Percentiles rank a stretch among this genome's conserved stretches.
phyloP scores from a whole-genome alignment of 2,888 invertebrate genomes.

The Nomada fabriciana region DNA sequence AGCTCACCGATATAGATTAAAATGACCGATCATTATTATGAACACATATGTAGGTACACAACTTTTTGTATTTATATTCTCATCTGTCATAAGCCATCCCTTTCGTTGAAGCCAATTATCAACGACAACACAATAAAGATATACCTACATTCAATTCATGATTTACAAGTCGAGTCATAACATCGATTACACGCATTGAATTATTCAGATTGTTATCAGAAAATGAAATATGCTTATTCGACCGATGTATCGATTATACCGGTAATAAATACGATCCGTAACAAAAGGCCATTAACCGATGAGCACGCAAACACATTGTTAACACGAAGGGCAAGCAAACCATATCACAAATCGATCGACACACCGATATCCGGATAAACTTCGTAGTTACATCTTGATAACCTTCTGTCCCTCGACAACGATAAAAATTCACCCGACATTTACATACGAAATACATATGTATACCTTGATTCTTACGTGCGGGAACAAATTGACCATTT shows the following conservation, averaged over 20 bases:
- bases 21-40: not conserved
- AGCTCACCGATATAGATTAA: not conserved
- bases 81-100: not conserved
- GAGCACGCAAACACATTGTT: constrained; percentile 27
- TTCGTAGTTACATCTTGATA: not conserved
- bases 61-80: not conserved
- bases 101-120: not conserved
- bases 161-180: not conserved
- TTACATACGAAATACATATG: not conserved
- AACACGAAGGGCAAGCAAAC: constrained; percentile 13
- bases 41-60: not conserved
- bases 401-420: not conserved
- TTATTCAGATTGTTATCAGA: not conserved
- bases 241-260: constrained; percentile 22
- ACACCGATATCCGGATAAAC: not conserved
- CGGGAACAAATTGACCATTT: not conserved
- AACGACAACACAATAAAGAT: not conserved
- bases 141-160: not conserved
- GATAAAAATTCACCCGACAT: constrained; percentile 1
- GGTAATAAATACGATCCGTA: constrained; percentile 24
- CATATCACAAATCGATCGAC: not conserved
- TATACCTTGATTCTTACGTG: not conserved
- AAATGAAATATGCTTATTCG: not conserved
- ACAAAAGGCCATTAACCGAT: constrained; percentile 8
- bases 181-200: not conserved